Conservation (phyloP, 2,888 invertebrate genomes). For the Acrocyrtus sp. region DNA sequence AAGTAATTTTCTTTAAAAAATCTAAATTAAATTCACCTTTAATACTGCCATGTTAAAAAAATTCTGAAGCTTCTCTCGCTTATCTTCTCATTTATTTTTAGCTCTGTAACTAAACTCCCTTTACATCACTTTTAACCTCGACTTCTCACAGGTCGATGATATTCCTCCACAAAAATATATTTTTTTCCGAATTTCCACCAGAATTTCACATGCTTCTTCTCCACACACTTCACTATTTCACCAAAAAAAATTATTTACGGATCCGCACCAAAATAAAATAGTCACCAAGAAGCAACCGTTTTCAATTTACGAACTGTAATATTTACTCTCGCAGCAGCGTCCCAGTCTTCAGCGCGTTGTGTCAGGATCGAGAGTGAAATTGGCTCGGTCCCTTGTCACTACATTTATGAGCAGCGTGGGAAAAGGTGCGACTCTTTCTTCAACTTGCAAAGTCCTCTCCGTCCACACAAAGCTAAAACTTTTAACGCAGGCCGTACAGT, state of each 20-base stretch:
- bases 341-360: slow-evolving; percentile 18
- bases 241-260: neutral
- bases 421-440: too few relatives aligned
- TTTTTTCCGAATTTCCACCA: too few relatives aligned
- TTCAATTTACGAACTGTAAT: neutral
- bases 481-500: too few relatives aligned
- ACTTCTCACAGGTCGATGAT: neutral
- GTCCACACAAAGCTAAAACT: too few relatives aligned
- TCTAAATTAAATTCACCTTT: slow-evolving; percentile 34
- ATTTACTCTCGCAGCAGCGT: neutral
- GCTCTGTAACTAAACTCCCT: neutral
- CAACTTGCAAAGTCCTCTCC: too few relatives aligned
- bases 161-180: neutral
- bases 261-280: neutral
- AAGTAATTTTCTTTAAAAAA: too few relatives aligned
- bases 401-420: slow-evolving; percentile 51
- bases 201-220: too few relatives aligned
- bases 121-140: neutral
- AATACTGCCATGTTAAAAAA: slow-evolving; percentile 30
- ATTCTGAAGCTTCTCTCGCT: neutral
- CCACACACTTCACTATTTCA: too few relatives aligned
- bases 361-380: slow-evolving; percentile 49
- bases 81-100: slow-evolving; percentile 4
- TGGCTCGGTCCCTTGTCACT: slow-evolving; percentile 36
- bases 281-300: neutral